Conservation (phyloP, 2,888 invertebrate species). For the Pachymerium ferrugineum region DNA sequence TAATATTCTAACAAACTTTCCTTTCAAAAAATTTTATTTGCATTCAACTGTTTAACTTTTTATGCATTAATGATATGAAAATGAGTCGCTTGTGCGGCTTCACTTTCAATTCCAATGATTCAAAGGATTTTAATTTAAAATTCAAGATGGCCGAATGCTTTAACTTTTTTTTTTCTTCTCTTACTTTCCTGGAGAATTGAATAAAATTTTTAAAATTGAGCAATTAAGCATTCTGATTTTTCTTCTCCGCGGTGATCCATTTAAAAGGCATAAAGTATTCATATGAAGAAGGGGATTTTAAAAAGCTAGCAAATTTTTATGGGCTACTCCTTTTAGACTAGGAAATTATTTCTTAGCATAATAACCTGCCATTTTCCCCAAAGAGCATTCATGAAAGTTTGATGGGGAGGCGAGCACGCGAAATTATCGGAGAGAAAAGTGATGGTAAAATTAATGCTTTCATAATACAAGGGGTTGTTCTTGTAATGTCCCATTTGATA, state of each 20-base stretch:
- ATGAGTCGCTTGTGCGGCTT: too few species aligned
- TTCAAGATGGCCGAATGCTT: too few species aligned
- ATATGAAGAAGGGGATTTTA: background rate
- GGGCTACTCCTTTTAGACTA: background rate
- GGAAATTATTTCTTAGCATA: constrained; percentile 5
- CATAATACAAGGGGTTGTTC: background rate
- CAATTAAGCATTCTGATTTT: background rate
- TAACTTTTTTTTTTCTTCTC: too few species aligned
- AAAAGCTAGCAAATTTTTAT: constrained; percentile 11
- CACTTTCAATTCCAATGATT: too few species aligned
- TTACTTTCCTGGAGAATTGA: too few species aligned
- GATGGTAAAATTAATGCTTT: constrained; percentile 2
- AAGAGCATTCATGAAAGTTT: background rate
- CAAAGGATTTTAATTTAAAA: too few species aligned
- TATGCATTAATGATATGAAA: too few species aligned
- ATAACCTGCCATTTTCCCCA: constrained; percentile 5
- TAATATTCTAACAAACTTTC: too few species aligned
- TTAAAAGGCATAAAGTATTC: constrained; percentile 7
- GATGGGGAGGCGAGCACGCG: background rate
- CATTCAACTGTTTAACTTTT: too few species aligned
- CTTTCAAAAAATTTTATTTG: too few species aligned
- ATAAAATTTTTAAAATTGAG: background rate
- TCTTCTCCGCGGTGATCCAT: background rate
- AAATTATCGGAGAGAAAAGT: background rate
- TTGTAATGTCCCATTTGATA: background rate